These are phyloP conservation scores for Myotis davidii DNA, from an alignment of 2,113 vertebrate species.

Conservation along the genomic window DNA sequence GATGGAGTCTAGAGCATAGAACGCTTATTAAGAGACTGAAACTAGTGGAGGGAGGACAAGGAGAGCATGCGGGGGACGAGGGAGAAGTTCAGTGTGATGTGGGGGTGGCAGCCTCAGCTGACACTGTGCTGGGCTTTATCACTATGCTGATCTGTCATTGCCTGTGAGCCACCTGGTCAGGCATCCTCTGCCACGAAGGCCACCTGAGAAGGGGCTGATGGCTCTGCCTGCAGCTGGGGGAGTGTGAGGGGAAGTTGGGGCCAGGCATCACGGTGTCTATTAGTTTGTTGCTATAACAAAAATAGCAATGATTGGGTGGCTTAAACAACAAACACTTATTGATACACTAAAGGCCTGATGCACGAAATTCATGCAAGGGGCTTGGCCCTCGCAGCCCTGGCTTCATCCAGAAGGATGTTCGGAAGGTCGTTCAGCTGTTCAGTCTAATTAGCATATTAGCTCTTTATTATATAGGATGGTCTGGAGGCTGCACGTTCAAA, in stretches of 20 bases:
- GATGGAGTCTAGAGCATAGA: not conserved
- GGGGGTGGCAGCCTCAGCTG: not conserved
- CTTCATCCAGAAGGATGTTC: too few species aligned
- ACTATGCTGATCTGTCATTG: not conserved
- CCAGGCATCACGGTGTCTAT: too few species aligned
- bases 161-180: not conserved
- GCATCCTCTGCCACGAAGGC: not conserved
- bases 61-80: rapidly evolving
- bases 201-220: rapidly evolving
- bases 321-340: not conserved
- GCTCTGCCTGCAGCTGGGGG: not conserved
- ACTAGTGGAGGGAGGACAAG: too few species aligned
- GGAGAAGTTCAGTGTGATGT: not conserved
- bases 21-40: not conserved
- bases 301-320: not conserved
- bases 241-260: not conserved
- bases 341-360: too few species aligned
- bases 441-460: too few species aligned
- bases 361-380: too few species aligned
- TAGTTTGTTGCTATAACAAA: not conserved
- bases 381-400: too few species aligned
- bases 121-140: rapidly evolving
- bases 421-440: too few species aligned
- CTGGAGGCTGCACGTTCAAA: not conserved
- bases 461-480: too few species aligned